These are phyloP conservation scores for Zhuqinia jingwanae DNA, from an alignment of 2,888 invertebrate genomes.

Conservation along the genomic window DNA sequence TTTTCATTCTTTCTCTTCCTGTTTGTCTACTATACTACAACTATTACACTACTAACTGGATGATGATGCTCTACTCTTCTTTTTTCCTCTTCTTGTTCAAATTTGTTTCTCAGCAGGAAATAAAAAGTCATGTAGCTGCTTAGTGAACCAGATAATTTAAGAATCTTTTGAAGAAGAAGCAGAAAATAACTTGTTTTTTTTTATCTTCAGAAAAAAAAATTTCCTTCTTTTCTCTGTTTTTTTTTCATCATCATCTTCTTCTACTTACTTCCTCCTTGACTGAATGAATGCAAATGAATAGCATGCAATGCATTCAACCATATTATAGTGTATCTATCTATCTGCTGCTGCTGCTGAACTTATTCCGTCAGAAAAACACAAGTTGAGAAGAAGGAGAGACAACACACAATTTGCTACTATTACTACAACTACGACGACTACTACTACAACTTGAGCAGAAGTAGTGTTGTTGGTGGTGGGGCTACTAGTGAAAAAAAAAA, in stretches of 20 bases:
- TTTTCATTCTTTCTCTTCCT: neutral
- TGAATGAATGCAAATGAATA: constrained; percentile 38
- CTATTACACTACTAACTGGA: too few species aligned
- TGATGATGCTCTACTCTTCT: too few species aligned
- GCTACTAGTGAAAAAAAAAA: neutral
- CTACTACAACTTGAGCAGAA: too few species aligned
- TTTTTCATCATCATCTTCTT: too few species aligned
- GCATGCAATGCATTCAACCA: constrained; percentile 29
- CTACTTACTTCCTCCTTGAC: too few species aligned
- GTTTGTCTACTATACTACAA: too few species aligned
- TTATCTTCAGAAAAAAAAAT: too few species aligned
- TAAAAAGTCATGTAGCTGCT: constrained; percentile 64
- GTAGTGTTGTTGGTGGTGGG: too few species aligned
- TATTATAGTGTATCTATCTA: neutral
- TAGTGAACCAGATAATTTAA: constrained; percentile 66
- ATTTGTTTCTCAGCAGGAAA: too few species aligned
- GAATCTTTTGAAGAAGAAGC: constrained; percentile 53
- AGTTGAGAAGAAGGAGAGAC: neutral
- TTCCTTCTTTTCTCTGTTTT: neutral
- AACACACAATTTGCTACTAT: too few species aligned
- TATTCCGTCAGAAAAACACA: neutral
- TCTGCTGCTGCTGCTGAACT: neutral
- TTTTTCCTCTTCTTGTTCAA: constrained; percentile 2
- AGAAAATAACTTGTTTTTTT: neutral
- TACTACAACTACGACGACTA: too few species aligned